Base-by-base conservation (phyloP, 2,113 vertebrate genomes). In the Xiphophorus maculatus region DNA sequence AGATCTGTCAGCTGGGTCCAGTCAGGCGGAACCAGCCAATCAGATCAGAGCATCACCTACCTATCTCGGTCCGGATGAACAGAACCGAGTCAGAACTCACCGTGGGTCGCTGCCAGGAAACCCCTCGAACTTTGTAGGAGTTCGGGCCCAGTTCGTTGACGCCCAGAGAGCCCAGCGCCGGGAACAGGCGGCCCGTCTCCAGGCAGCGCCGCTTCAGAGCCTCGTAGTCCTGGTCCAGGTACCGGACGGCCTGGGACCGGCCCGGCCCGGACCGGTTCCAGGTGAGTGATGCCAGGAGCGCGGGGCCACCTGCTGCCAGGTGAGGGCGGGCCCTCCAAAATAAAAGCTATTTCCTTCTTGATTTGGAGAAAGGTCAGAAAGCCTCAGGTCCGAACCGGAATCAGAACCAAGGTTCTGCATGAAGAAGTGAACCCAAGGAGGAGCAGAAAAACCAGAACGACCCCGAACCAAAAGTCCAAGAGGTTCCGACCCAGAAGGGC, bases 171-270 rank as follows among this genome's bases (percentile, higher is more conserved):
- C 71, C 0, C 15, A 2, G 42, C 0, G 93, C 86, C 51, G 85
- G 63, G 72, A 93, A 94, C 29, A 93, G 77, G 0, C 22, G 12
- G 0, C 91, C 91, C 2, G n/a, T 30, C 17, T 92, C 74, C 28
- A 93, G 5, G 68, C 92, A 93, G n/a, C 64, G n/a, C n/a, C 66
- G 80, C 73, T 81, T 82, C 77, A 94, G 75, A 78, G 42, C 30
- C 65, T 91, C 87, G 60, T 77, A 91, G 66, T 93, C 91, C 90
- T 93, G 93, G 48, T 78, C 78, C 77, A 92, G 86, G 82, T 90
- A 90, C 48, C 73, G 78, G 5, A 89, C 29, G 0, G 92, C 90
- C n/a, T 65, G 77, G 10, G 1, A 28, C 28, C 8, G 19, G 4
- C 1, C 28, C 8, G 19, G 4, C 1, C n/a, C 13, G 12, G 9